Percentiles rank a stretch among this genome's conserved stretches.
These are phyloP conservation scores for Eupithecia insigniata DNA, from an alignment of 2,888 invertebrate genomes.

Conservation along the genomic window DNA sequence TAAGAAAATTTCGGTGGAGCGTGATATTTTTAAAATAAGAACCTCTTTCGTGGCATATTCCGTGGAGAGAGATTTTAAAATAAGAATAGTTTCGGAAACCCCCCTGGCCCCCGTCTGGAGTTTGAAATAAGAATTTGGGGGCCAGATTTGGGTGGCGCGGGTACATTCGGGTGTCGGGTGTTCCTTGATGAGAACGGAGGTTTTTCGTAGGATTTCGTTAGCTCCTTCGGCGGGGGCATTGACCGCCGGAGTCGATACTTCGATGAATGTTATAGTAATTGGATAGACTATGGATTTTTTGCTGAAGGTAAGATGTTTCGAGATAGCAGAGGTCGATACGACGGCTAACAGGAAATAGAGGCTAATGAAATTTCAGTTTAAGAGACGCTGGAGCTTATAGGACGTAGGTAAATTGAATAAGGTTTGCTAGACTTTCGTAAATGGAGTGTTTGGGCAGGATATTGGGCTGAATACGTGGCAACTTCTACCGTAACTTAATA, in stretches of 20 bases:
- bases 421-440: constrained; percentile 32
- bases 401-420: constrained; percentile 41
- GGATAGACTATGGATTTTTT: constrained; percentile 51
- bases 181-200: constrained; percentile 81
- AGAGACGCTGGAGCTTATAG: constrained; percentile 44
- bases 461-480: constrained; percentile 25
- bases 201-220: constrained; percentile 83
- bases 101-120: constrained; percentile 76
- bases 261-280: constrained; percentile 79
- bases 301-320: constrained; percentile 26
- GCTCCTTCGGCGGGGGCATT: constrained; percentile 69
- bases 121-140: constrained; percentile 83
- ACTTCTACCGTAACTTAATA: constrained; percentile 21
- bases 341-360: constrained; percentile 49
- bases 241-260: constrained; percentile 79
- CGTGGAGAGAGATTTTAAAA: constrained; percentile 84
- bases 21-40: constrained; percentile 84
- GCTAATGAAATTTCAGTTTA: constrained; percentile 58
- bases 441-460: constrained; percentile 27
- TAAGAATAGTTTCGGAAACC: constrained; percentile 83
- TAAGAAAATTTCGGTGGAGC: constrained; percentile 84
- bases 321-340: constrained; percentile 44
- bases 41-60: constrained; percentile 83
- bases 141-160: constrained; percentile 75
- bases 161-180: constrained; percentile 69